Evolutionary conservation across 2,113 vertebrate genomes (phyloP).

Genomic region (Neolamprologus toae): DNA sequence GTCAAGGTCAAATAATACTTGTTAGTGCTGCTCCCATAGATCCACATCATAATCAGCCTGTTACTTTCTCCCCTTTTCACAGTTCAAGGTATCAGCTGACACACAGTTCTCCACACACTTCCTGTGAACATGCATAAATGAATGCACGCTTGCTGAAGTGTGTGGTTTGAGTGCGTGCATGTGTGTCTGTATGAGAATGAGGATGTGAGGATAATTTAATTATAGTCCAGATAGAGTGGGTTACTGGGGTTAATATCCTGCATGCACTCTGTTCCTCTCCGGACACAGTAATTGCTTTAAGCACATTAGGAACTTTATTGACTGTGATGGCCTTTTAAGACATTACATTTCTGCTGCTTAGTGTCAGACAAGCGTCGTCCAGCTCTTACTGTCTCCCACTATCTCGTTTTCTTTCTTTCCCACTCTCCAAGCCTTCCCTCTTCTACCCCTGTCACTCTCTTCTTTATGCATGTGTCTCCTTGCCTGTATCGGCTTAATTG

Average conservation of each 20-base stretch:
- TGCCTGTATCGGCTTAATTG: conserved; percentile 44
- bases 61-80: not conserved
- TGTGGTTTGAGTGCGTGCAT: not conserved
- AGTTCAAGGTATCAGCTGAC: not conserved
- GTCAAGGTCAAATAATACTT: not conserved
- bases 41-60: not conserved
- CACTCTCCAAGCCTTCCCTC: not conserved
- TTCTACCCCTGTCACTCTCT: conserved; percentile 14
- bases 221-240: conserved; percentile 63
- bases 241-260: conserved; percentile 70
- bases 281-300: conserved; percentile 70
- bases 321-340: conserved; percentile 69
- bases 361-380: conserved; percentile 59
- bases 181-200: conserved; percentile 29
- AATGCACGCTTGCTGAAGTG: not conserved
- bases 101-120: not conserved
- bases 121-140: not conserved
- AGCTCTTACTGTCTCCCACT: conserved; percentile 39
- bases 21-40: not conserved
- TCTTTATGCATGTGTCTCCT: not conserved
- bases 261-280: conserved; percentile 64
- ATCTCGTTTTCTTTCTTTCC: conserved; percentile 5
- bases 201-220: conserved; percentile 69
- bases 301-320: conserved; percentile 72
- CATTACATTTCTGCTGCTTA: conserved; percentile 65